Evolutionary conservation across 2,888 invertebrate genomes (phyloP).

Genomic region (Oasisia sp.): DNA sequence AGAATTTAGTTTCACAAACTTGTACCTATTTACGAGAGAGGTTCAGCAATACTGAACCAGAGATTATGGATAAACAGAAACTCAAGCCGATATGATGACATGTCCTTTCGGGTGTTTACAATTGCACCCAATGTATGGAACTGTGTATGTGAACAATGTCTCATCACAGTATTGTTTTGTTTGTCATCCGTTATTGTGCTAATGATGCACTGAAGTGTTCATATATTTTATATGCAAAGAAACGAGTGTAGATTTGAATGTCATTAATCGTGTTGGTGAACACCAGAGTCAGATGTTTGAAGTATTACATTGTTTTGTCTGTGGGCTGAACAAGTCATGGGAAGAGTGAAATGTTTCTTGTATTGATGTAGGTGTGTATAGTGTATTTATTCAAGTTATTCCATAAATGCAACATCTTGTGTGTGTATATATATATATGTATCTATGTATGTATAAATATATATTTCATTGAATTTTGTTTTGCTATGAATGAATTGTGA

Average conservation of each 20-base stretch:
- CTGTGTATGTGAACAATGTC: not conserved
- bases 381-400: not conserved
- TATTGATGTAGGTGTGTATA: not conserved
- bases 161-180: not conserved
- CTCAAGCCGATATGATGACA: too few species aligned
- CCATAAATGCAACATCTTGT: not conserved
- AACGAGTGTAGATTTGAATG: not conserved
- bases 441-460: not conserved
- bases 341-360: not conserved
- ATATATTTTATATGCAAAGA: slow-evolving; percentile 12
- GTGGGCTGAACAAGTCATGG: not conserved
- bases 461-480: not conserved
- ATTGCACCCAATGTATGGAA: not conserved
- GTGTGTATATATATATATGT: too few species aligned
- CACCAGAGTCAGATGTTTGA: not conserved
- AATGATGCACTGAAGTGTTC: not conserved
- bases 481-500: not conserved
- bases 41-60: too few species aligned
- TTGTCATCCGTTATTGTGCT: not conserved
- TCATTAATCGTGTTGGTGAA: not conserved
- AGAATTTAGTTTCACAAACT: too few species aligned
- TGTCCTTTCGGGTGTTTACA: not conserved
- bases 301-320: not conserved
- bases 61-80: too few species aligned
- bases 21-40: too few species aligned